Evolutionary conservation across 2,113 vertebrate genomes (phyloP), one percentile per base, ranked within the genome.

Genomic region (Cranoglanis bouderius): DNA sequence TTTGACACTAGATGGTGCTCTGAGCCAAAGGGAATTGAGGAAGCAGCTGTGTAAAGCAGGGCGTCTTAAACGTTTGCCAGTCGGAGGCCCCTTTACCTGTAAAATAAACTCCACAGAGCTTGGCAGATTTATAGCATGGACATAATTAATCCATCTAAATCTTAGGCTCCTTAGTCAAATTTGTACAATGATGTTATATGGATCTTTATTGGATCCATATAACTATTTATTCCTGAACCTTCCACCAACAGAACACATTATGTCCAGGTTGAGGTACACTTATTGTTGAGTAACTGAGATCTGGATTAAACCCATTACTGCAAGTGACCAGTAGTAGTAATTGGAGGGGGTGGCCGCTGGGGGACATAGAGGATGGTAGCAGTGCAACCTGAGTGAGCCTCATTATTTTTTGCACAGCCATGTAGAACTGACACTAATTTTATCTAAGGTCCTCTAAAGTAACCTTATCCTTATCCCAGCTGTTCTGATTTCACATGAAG

Each of bases 1-100:
- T 80, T 43, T 24, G 16, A 32, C 84, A 82, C 77, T 89, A 89
- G 88, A 32, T 85, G 88, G 84, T 4, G 49, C 75, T n/a, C 43
- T 29, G 13, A 29, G 24, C 12, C 40, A 8, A 38, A 70, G 4
- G 40, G 32, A 49, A 80, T 49, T 6, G 13, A n/a, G 21, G 6
- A 81, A 81, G 14, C 26, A 3, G 46, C 43, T 51, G 12, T 51
- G 43, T 29, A 51, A 32, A 35, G 24, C 6, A 40, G 18, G 29
- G n/a, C 2, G 3, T 26, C 10, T 75, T 74, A 40, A 12, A 43
- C 4, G 3, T 46, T 21, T 74, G 38, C 38, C 70, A 75, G n/a
- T n/a, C 63, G 35, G 14, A 35, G 38, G 2, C 8, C 21, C 38
- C 12, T 24, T 13, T 26, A 77, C 16, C 40, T 77, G 16, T 75